Conservation (phyloP, 2,888 invertebrate species). For the Crossocerus cetratus region DNA sequence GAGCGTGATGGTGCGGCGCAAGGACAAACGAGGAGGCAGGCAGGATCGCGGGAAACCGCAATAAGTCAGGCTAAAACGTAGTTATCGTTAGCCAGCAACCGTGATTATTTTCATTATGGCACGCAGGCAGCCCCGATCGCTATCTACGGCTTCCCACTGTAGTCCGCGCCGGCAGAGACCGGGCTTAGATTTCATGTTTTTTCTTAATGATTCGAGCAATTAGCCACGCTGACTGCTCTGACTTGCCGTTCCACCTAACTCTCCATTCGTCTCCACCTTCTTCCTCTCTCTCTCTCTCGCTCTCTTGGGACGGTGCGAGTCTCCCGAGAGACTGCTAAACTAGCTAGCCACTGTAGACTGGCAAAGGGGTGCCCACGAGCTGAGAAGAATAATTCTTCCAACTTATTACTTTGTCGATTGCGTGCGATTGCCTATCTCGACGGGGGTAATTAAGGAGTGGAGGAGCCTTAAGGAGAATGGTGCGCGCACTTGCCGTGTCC, state of each 20-base stretch:
- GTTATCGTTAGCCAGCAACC: slow-evolving; percentile 57
- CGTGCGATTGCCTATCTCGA: slow-evolving; percentile 27
- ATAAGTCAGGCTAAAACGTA: slow-evolving; percentile 65
- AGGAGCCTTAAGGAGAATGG: slow-evolving; percentile 5
- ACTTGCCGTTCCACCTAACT: slow-evolving; percentile 68
- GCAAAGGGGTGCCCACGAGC: background rate
- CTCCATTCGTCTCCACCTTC: slow-evolving; percentile 51
- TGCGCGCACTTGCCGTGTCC: no score
- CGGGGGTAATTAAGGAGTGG: slow-evolving; percentile 30
- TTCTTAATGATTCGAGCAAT: slow-evolving; percentile 77
- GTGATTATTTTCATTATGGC: slow-evolving; percentile 76
- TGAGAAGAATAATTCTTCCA: background rate
- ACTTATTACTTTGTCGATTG: slow-evolving; percentile 39
- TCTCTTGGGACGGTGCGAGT: no score
- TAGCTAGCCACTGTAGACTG: background rate
- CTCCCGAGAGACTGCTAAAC: no score
- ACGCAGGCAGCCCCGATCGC: slow-evolving; percentile 62
- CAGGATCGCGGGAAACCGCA: slow-evolving; percentile 56
- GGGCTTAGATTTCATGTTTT: slow-evolving; percentile 76
- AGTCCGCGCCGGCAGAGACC: slow-evolving; percentile 56
- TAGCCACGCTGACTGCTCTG: slow-evolving; percentile 76
- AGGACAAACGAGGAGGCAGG: slow-evolving; percentile 37
- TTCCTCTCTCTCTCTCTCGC: slow-evolving; percentile 20
- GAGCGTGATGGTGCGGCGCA: slow-evolving; percentile 26
- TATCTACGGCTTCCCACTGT: slow-evolving; percentile 73